phyloP scores from a whole-genome alignment of 2,797 vertebrate genomes.

The Trachops cirrhosus region DNA sequence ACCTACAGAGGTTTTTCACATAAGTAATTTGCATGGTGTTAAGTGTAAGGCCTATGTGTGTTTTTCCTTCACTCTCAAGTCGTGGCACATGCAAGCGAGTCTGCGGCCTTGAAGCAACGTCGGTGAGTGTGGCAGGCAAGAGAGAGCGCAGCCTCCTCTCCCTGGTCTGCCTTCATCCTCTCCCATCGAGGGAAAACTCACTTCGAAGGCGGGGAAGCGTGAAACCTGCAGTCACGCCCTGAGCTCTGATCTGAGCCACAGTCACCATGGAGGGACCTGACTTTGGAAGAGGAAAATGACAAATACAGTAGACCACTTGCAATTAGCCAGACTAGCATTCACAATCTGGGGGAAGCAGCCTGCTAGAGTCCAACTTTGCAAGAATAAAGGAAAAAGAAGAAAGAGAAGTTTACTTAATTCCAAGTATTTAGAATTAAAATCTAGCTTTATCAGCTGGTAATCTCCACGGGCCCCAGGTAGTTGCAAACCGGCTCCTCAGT shows the following conservation, averaged over 20 bases:
- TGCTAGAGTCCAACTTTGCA: background rate
- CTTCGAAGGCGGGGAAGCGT: background rate
- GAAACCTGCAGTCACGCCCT: background rate
- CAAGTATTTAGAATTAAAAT: background rate
- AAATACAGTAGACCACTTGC: background rate
- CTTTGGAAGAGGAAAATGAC: background rate
- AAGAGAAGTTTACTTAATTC: background rate
- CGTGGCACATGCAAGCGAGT: background rate
- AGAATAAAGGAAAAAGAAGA: background rate
- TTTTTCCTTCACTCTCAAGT: background rate
- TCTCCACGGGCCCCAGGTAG: background rate
- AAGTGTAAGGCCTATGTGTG: background rate
- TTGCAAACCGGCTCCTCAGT: background rate
- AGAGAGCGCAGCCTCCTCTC: background rate
- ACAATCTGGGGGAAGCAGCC: background rate
- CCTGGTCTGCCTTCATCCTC: background rate
- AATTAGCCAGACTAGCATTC: background rate
- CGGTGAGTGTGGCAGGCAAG: background rate
- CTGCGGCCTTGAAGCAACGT: background rate
- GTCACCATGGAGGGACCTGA: background rate
- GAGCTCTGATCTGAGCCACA: background rate
- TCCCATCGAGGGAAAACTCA: background rate
- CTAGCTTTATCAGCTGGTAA: background rate
- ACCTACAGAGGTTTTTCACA: background rate
- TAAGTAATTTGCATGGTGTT: background rate